phyloP scores from a whole-genome alignment of 2,113 vertebrate species.

The Pimephales promelas region DNA sequence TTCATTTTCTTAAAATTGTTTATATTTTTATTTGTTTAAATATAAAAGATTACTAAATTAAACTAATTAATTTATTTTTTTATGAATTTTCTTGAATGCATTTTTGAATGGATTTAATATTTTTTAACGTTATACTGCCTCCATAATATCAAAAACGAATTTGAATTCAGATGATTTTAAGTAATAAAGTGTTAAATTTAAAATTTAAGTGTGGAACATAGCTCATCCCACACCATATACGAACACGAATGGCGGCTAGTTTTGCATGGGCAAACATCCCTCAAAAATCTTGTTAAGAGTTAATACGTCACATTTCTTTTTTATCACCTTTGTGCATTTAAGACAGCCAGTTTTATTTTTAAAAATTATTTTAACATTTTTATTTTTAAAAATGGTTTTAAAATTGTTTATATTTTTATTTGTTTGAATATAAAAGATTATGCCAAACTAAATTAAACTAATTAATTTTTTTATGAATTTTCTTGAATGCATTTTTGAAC shows the following conservation, averaged over 20 bases:
- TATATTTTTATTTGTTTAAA: not conserved
- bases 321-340: slow-evolving; percentile 10
- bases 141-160: not conserved
- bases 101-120: not conserved
- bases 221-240: not conserved
- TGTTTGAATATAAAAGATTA: not conserved
- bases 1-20: not conserved
- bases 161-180: not conserved
- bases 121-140: not conserved
- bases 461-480: not conserved
- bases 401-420: not conserved
- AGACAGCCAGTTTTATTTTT: too few relatives aligned
- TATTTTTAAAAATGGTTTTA: too few relatives aligned
- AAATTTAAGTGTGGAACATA: not conserved
- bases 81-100: not conserved
- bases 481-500: not conserved
- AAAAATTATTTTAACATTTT: too few relatives aligned
- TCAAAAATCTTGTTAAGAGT: not conserved
- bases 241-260: not conserved
- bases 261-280: not conserved
- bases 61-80: too few relatives aligned
- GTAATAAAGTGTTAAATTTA: not conserved
- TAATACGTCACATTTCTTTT: slow-evolving; percentile 17
- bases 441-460: too few relatives aligned
- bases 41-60: not conserved